Conservation (phyloP, 2,113 vertebrate genomes). For the Protomyctophum bolini region DNA sequence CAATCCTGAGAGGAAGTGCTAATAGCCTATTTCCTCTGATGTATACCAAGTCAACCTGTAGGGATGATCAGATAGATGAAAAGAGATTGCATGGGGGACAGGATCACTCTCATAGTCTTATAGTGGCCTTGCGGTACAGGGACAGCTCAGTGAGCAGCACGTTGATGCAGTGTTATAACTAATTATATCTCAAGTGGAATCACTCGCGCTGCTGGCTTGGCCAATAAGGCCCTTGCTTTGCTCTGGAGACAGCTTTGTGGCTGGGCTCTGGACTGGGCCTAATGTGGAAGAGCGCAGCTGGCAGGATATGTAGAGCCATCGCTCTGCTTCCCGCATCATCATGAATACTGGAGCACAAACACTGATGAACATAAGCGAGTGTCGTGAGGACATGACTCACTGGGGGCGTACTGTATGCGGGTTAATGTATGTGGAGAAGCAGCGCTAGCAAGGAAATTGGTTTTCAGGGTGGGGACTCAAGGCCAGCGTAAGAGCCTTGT, state of each 20-base stretch:
- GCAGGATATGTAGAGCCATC: slow-evolving; percentile 6
- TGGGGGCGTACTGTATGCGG: slow-evolving; percentile 34
- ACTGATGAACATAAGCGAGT: slow-evolving; percentile 46
- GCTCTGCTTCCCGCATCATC: slow-evolving; percentile 4
- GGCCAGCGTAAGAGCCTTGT: slow-evolving; percentile 43
- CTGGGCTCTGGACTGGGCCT: slow-evolving; percentile 23
- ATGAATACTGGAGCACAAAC: slow-evolving; percentile 15
- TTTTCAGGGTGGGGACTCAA: slow-evolving; percentile 62
- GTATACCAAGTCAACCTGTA: slow-evolving; percentile 47
- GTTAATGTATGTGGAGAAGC: slow-evolving; percentile 51
- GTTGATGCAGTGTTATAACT: slow-evolving; percentile 55
- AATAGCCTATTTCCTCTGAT: slow-evolving; percentile 62
- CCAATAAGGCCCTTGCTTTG: slow-evolving; percentile 38
- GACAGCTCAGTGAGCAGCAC: slow-evolving; percentile 45
- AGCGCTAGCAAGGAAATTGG: slow-evolving; percentile 57
- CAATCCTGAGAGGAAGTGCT: slow-evolving; percentile 36
- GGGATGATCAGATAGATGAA: slow-evolving; percentile 63
- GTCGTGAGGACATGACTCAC: slow-evolving; percentile 27
- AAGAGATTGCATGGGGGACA: slow-evolving; percentile 64
- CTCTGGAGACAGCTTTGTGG: slow-evolving; percentile 15
- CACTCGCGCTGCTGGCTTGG: slow-evolving; percentile 34
- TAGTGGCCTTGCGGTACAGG: slow-evolving; percentile 24
- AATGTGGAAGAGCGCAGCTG: slow-evolving; percentile 27
- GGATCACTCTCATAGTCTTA: slow-evolving; percentile 16
- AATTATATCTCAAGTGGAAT: slow-evolving; percentile 73